Percentiles rank a stretch among this genome's conserved stretches.
Conservation (phyloP, 64 coral and sea anemone genomes). For the Montipora cactus region DNA sequence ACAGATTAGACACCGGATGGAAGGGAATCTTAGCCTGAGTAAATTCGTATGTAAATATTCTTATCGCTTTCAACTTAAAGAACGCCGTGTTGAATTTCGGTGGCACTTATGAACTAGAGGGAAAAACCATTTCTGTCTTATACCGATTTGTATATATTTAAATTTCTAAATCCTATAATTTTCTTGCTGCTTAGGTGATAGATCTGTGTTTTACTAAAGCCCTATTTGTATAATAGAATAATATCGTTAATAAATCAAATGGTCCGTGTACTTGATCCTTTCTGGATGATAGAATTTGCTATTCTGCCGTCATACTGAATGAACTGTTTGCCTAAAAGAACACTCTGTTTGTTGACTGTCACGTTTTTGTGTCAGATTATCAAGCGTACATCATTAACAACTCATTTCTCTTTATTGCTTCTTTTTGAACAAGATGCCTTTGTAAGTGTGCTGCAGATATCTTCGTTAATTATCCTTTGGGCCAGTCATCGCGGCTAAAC, state of each 20-base stretch:
- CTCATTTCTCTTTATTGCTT: slow-evolving; percentile 23
- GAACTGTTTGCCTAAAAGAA: slow-evolving; percentile 8
- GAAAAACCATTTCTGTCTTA: not conserved
- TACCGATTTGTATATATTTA: not conserved
- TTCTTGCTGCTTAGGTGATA: too few relatives aligned
- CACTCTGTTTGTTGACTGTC: slow-evolving; percentile 24
- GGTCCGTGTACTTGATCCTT: not conserved
- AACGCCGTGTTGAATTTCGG: slow-evolving; percentile 13
- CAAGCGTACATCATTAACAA: slow-evolving; percentile 19
- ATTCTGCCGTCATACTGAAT: not conserved
- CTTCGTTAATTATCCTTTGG: slow-evolving; percentile 16
- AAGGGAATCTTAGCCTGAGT: slow-evolving; percentile 8
- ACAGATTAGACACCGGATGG: slow-evolving; percentile 28
- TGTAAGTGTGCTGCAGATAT: slow-evolving; percentile 13
- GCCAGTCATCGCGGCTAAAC: slow-evolving; percentile 46
- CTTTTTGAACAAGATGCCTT: slow-evolving; percentile 12
- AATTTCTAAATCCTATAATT: not conserved
- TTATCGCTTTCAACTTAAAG: slow-evolving; percentile 2
- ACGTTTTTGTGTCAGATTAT: not conserved
- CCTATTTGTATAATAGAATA: not conserved
- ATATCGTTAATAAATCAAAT: too few relatives aligned
- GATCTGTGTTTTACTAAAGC: not conserved
- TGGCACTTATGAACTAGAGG: not conserved
- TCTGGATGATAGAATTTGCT: not conserved
- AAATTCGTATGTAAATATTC: slow-evolving; percentile 40